phyloP scores from a whole-genome alignment of 2,888 invertebrate species.

The Athalia rosae region DNA sequence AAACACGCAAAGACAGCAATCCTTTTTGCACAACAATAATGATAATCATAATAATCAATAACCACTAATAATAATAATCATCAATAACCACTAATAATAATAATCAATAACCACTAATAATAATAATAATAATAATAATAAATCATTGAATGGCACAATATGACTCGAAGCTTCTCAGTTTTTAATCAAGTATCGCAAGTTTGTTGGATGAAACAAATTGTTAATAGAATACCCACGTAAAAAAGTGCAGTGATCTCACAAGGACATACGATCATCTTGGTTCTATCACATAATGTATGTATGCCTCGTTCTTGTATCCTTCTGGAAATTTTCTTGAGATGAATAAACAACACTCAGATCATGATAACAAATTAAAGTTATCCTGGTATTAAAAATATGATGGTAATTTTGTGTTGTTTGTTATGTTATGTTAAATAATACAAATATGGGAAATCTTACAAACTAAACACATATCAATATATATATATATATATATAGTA shows the following conservation, averaged over 20 bases:
- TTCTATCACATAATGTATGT: conserved; percentile 29
- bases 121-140: background rate
- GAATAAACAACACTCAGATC: conserved; percentile 56
- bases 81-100: background rate
- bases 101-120: background rate
- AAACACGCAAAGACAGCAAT: no score
- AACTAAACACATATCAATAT: conserved; percentile 41
- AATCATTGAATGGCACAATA: conserved; percentile 25
- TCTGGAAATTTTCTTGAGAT: conserved; percentile 25
- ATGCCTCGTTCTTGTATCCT: background rate
- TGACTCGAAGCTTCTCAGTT: background rate
- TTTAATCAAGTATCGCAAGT: conserved; percentile 12
- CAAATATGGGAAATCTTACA: conserved; percentile 56
- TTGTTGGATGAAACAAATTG: background rate
- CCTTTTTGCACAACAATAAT: no score
- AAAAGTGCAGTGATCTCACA: background rate
- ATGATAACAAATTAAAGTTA: conserved; percentile 54
- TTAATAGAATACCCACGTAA: no score
- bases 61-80: background rate
- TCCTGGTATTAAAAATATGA: conserved; percentile 56
- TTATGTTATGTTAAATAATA: conserved; percentile 55
- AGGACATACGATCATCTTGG: conserved; percentile 10
- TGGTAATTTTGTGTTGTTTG: conserved; percentile 23
- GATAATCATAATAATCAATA: no score
- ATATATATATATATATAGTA: conserved; percentile 44